Evolutionary conservation across 2,888 invertebrate genomes (phyloP).

Genomic region (Cactoblastis cactorum): DNA sequence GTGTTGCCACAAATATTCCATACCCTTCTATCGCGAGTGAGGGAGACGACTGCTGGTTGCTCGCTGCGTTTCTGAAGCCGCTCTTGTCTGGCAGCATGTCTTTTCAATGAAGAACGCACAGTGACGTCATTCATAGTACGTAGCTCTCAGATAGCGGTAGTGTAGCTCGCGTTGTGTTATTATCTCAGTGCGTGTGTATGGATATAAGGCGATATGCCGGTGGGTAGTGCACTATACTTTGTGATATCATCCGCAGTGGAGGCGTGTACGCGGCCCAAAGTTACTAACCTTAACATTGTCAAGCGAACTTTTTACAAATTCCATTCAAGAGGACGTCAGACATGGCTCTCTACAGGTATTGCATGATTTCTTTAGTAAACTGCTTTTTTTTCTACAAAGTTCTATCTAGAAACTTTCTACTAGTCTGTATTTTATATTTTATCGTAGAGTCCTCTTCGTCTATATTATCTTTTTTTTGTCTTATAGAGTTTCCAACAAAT

Average conservation of each 20-base stretch:
- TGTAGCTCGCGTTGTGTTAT: constrained; percentile 66
- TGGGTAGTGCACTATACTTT: constrained; percentile 54
- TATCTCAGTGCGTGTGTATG: constrained; percentile 57
- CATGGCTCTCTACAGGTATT: constrained; percentile 70
- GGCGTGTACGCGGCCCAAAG: constrained; percentile 56
- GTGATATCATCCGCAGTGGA: constrained; percentile 65
- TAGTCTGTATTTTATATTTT: too few relatives aligned
- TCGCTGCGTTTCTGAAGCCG: constrained; percentile 49
- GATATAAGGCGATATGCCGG: constrained; percentile 70
- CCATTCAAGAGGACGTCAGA: background rate
- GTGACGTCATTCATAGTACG: constrained; percentile 78
- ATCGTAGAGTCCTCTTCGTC: too few relatives aligned
- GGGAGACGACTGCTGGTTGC: constrained; percentile 54
- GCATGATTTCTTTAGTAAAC: background rate
- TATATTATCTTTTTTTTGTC: too few relatives aligned
- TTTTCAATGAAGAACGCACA: constrained; percentile 55
- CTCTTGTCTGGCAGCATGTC: constrained; percentile 61
- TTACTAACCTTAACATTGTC: background rate
- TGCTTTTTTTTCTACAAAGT: background rate
- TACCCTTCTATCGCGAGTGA: constrained; percentile 69
- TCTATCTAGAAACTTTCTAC: too few relatives aligned
- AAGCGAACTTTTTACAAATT: constrained; percentile 1
- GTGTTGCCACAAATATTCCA: constrained; percentile 75
- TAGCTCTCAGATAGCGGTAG: constrained; percentile 75
- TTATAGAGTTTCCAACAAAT: too few relatives aligned